Base-by-base conservation (phyloP, 2,113 vertebrate genomes). In the Petrocephalus zakoni region DNA sequence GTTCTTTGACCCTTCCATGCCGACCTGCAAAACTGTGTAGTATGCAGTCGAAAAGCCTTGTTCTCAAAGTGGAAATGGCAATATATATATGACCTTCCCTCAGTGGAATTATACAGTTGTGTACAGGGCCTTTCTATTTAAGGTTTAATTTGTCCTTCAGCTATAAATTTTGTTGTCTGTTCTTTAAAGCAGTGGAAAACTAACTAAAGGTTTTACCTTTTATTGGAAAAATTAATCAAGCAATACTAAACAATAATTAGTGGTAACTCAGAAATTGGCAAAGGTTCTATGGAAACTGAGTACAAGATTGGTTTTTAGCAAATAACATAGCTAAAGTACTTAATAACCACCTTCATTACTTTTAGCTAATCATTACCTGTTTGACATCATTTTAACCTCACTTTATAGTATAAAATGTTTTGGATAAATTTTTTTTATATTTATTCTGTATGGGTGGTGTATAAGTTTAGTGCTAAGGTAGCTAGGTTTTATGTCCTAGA, bases 41-140 rank as follows among this genome's bases (percentile, higher is more conserved):
- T 75, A 17, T 51, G 53, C 81, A 53, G 56, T 19, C 21, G n/a
- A 34, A 29, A 75, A 89, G 55, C 83, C 89, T 49, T 56, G 21
- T 89, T 87, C 81, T 86, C 51, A 22, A 42, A 90, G 84, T 90
- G 89, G 87, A 91, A 92, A 89, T 34, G 83, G 78, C 78, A 88
- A 89, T 75, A 83, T 64, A 42, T 87, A 61, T 61, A 81, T 13
- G 61, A 53, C 58, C 90, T 87, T 87, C 37, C 47, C 68, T 46
- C 19, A 5, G 87, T 85, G 64, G 42, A 88, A 88, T 85, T 89
- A 89, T 85, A 92, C 88, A 56, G 64, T 88, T 87, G 88, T 86
- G 51, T 47, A 90, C 83, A 25, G n/a, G 88, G 61, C 56, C 85
- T 88, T 89, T 90, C 90, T 85, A 53, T 87, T 91, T 56, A 68